Base-by-base conservation (phyloP, 1,140 invertebrate genomes). In the Zaprionus capensis region DNA sequence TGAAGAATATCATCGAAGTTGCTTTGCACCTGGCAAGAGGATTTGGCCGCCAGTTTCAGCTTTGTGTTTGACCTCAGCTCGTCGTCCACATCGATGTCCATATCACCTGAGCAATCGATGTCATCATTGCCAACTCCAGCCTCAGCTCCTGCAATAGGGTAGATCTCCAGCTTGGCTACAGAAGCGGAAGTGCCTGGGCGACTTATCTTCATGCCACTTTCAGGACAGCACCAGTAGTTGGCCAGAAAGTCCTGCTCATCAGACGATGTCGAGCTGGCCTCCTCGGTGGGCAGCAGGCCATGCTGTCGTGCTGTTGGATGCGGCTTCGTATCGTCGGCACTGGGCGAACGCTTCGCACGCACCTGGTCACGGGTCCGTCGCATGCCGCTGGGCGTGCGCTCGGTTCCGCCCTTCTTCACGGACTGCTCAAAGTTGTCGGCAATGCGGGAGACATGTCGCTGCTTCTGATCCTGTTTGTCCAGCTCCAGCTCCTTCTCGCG, bases 401-500 rank as follows among this genome's bases (percentile, higher is more conserved):
- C 56, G 20, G 41, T 56, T 5, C 46, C 62, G 24, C 26, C 61
- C 12, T 44, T 73, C 36, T 56, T 80, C 2, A 34, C 11, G 20
- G 63, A 73, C 46, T 71, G 62, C 1, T 63, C 71, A 14, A 56
- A 80, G 46, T 26, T 28, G 5, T 79, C 62, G 11, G 51, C 44
- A 24, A 71, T 55, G 51, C 53, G 22, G 15, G 65, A 49, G 0
- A 46, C 34, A 9, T 34, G 31, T 4, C 51, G 63, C 31, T 72
- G 64, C 63, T 76, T 76, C 34, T 70, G 51, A 9, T 86, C 83
- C 12, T 73, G 44, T n/a, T 75, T 80, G 20, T 82, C 80, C 31
- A 78, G 15, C 5, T 87, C 83, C 22, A 64, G 17, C 46, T 90
- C 85, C 41, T 73, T 82, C 4, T 88, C 85, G 26, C 74, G 71